These are phyloP conservation scores for Philonicus albiceps DNA, from an alignment of 2,888 invertebrate species.

Conservation along the genomic window DNA sequence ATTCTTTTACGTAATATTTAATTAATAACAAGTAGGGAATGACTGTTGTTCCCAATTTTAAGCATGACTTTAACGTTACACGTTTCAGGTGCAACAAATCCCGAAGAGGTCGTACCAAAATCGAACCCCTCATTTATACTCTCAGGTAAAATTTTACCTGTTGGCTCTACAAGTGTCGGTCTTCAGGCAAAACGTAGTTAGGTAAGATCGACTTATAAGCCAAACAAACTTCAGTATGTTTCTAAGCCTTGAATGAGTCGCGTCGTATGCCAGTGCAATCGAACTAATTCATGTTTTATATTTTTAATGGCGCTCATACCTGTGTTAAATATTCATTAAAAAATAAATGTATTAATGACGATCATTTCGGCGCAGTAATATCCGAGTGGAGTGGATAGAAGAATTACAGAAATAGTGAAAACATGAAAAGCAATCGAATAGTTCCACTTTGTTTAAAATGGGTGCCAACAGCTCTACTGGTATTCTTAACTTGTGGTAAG, in stretches of 20 bases:
- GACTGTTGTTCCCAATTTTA: not conserved
- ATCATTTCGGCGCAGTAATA: not conserved
- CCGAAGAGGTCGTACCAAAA: not conserved
- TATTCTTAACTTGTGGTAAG: conserved; percentile 15
- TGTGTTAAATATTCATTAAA: not conserved
- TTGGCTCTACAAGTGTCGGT: not conserved
- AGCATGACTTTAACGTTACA: not conserved
- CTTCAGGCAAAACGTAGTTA: conserved; percentile 23
- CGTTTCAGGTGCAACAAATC: not conserved
- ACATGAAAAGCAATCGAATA: not conserved
- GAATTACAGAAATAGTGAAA: not conserved
- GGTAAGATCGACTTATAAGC: not conserved
- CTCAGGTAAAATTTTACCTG: conserved; percentile 10
- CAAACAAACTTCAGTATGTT: conserved; percentile 23
- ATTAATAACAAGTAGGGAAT: not conserved
- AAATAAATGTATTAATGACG: not conserved
- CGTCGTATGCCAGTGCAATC: not conserved
- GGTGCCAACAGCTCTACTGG: not conserved
- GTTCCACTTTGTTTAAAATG: not conserved
- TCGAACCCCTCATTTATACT: not conserved
- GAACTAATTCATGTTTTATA: not conserved
- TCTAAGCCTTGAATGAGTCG: not conserved
- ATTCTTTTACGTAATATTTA: not conserved
- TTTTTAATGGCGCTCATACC: not conserved
- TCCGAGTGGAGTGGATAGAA: not conserved